phyloP scores from a whole-genome alignment of 2,888 invertebrate species.

The Conops quadrifasciatus region DNA sequence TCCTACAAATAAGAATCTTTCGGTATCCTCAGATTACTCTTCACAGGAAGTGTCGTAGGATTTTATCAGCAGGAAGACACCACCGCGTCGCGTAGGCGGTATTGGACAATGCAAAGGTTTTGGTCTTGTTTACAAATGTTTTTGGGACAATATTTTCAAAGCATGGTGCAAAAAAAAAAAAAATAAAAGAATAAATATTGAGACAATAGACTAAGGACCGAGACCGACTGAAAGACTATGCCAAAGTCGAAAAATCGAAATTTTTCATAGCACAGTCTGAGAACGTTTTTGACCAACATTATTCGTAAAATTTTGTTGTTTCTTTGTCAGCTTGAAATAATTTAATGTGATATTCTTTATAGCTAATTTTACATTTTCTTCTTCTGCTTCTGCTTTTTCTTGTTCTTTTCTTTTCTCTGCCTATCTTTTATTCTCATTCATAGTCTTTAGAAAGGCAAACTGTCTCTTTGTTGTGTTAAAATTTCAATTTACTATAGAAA shows the following conservation, averaged over 20 bases:
- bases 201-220: not conserved
- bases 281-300: not conserved
- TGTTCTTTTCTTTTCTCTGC: not conserved
- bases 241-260: not conserved
- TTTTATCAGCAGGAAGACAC: not conserved
- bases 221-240: not conserved
- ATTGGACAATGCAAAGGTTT: slow-evolving; percentile 51
- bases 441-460: too few relatives aligned
- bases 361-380: not conserved
- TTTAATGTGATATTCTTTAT: slow-evolving; percentile 9
- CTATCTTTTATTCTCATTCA: too few relatives aligned
- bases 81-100: slow-evolving; percentile 26
- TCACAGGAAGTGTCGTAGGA: not conserved
- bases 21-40: not conserved
- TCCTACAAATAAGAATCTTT: too few relatives aligned
- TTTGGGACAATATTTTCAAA: slow-evolving; percentile 56
- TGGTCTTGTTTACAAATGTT: slow-evolving; percentile 60
- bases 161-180: too few relatives aligned
- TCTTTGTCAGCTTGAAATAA: not conserved
- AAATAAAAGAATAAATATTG: slow-evolving; percentile 35
- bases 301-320: not conserved
- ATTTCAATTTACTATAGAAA: not conserved
- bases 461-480: not conserved
- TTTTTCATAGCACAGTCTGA: not conserved
- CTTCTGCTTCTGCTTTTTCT: not conserved